Evolutionary conservation across 2,113 vertebrate species (phyloP).

Genomic region (Oncorhynchus clarkii): DNA sequence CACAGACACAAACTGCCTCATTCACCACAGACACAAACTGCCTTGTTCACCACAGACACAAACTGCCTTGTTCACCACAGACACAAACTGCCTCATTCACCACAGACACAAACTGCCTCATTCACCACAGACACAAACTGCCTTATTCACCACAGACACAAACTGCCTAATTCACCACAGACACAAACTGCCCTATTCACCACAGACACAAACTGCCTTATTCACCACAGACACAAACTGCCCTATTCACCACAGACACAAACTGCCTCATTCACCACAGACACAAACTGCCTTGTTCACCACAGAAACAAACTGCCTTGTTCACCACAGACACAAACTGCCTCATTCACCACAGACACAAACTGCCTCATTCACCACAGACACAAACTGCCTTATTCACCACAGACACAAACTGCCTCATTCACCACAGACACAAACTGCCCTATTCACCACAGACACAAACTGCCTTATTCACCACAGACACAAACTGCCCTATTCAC

Average conservation of each 20-base stretch:
- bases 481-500: slow-evolving; percentile 12
- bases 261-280: not conserved
- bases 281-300: slow-evolving; percentile 12
- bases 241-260: not conserved
- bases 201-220: not conserved
- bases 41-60: not conserved
- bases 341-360: not conserved
- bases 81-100: slow-evolving; percentile 13
- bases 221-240: slow-evolving; percentile 37
- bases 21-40: slow-evolving; percentile 37
- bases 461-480: not conserved
- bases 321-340: slow-evolving; percentile 38
- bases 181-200: slow-evolving; percentile 1
- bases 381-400: slow-evolving; percentile 14
- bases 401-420: not conserved
- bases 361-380: not conserved
- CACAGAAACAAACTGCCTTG: not conserved
- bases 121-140: slow-evolving; percentile 37
- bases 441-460: not conserved
- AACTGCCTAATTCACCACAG: not conserved
- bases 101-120: not conserved
- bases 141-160: not conserved
- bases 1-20: not conserved
- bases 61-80: not conserved
- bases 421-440: slow-evolving; percentile 38